Conservation (phyloP, 2,113 vertebrate genomes). For the Phylloscopus trochiloides region DNA sequence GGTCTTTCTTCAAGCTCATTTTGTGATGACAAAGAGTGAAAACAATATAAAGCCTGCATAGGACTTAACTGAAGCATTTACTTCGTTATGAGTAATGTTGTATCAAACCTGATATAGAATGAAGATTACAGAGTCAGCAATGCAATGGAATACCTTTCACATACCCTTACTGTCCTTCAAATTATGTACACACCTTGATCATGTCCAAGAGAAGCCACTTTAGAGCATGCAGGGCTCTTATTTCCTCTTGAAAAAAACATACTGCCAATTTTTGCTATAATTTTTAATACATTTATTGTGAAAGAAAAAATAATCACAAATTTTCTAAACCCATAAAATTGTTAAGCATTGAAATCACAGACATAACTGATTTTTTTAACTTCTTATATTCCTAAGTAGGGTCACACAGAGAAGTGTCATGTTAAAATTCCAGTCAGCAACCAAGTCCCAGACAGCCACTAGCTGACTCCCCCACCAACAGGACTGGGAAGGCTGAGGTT, state of each 20-base stretch:
- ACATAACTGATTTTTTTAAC: background rate
- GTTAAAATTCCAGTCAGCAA: background rate
- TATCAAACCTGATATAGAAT: background rate
- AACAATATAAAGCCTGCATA: background rate
- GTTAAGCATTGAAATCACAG: background rate
- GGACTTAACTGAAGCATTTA: background rate
- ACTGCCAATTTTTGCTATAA: background rate
- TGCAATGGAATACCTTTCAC: background rate
- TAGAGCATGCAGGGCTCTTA: background rate
- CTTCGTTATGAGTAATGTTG: background rate
- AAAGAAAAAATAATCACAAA: background rate
- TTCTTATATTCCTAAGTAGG: background rate
- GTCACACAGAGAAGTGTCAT: fast-evolving
- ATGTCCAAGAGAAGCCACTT: background rate
- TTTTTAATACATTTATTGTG: background rate
- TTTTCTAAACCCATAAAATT: background rate
- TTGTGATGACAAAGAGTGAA: background rate
- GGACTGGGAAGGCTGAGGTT: background rate
- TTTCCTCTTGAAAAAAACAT: background rate
- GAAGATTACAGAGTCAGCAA: background rate
- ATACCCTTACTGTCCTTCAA: background rate
- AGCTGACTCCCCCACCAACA: background rate
- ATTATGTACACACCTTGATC: background rate
- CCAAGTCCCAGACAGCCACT: background rate
- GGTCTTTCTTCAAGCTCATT: background rate